phyloP scores from a whole-genome alignment of 2,888 invertebrate genomes.

The Plebejus melissa region DNA sequence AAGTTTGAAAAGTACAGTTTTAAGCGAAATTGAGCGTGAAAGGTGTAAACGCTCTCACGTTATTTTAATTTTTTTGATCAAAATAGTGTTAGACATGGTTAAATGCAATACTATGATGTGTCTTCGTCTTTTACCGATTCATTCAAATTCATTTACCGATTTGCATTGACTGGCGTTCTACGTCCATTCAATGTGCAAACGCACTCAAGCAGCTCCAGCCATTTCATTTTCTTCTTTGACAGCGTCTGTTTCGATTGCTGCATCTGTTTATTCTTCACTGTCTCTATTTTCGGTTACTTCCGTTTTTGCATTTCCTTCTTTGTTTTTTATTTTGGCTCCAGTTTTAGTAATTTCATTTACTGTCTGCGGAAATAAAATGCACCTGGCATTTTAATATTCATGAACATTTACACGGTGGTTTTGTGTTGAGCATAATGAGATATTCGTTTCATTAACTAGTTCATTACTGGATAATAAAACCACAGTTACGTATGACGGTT shows the following conservation, averaged over 20 bases:
- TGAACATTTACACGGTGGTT: conserved; percentile 25
- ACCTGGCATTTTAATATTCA: conserved; percentile 23
- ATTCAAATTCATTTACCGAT: neutral
- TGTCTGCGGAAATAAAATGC: neutral
- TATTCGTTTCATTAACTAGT: conserved; percentile 20
- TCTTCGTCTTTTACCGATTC: neutral
- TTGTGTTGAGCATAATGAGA: conserved; percentile 14
- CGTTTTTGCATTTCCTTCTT: neutral
- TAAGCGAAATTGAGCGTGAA: no score
- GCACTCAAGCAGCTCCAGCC: neutral
- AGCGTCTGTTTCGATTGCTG: neutral
- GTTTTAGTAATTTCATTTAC: conserved; percentile 19
- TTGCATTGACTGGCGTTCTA: neutral
- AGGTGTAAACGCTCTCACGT: no score
- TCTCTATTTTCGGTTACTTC: neutral
- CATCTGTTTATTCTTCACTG: neutral
- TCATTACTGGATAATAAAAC: conserved; percentile 7
- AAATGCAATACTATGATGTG: neutral
- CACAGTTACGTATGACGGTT: neutral
- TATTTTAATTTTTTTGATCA: no score
- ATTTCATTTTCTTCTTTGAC: conserved; percentile 2
- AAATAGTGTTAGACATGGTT: no score
- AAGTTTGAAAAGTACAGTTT: no score
- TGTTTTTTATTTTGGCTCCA: neutral
- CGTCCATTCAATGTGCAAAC: neutral